These are phyloP conservation scores for Hippopotamus amphibius DNA, from an alignment of 2,113 vertebrate genomes.

Conservation along the genomic window DNA sequence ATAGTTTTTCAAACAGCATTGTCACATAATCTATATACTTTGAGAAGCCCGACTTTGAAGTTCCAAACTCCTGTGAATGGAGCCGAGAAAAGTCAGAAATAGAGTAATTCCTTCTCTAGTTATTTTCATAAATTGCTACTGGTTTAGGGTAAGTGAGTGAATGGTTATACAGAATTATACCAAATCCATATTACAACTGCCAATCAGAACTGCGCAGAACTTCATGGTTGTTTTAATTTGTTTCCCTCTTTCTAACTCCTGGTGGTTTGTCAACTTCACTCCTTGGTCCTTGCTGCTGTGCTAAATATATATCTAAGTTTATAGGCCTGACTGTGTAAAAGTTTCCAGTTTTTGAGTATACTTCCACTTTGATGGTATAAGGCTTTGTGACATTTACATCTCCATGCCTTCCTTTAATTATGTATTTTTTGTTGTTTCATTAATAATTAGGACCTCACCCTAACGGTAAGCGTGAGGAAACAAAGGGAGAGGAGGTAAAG, in stretches of 20 bases:
- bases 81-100: conserved; percentile 18
- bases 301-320: not conserved
- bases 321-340: not conserved
- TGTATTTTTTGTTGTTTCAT: not conserved
- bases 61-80: conserved; percentile 58
- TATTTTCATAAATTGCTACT: not conserved
- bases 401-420: not conserved
- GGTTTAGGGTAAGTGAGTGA: not conserved
- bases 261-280: not conserved
- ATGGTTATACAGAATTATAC: not conserved
- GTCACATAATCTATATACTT: conserved; percentile 31
- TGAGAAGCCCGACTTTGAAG: conserved; percentile 45
- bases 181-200: not conserved
- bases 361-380: not conserved
- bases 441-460: not conserved
- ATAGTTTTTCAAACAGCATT: not conserved
- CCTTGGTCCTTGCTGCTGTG: not conserved
- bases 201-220: not conserved
- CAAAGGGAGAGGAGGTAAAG: not conserved
- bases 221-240: not conserved
- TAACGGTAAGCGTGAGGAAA: not conserved
- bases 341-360: not conserved
- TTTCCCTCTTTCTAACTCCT: not conserved
- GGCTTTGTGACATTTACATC: not conserved
- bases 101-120: not conserved